Conservation (phyloP, 1,140 invertebrate species). For the Drosophila bocqueti region DNA sequence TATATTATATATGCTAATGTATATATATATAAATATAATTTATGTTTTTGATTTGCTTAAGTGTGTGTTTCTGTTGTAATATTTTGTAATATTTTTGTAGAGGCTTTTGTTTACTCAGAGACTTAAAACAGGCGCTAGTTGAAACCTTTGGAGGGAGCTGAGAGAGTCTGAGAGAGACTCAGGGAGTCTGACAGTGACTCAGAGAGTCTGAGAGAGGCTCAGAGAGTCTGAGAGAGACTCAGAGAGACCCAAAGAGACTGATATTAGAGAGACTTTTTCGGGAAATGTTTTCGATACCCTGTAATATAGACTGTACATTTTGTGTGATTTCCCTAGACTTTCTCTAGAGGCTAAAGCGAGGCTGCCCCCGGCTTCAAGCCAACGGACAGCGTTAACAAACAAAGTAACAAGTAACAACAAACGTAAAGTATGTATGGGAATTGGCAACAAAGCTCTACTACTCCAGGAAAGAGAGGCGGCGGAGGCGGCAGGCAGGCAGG, state of each 20-base stretch:
- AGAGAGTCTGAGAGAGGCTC: no score
- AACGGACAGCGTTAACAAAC: slow-evolving; percentile 57
- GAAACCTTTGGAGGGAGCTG: slow-evolving; percentile 75
- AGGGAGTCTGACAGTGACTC: no score
- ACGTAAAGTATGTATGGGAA: not conserved
- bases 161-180: not conserved
- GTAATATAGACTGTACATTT: slow-evolving; percentile 49
- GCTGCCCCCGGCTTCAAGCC: slow-evolving; percentile 56
- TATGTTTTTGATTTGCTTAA: slow-evolving; percentile 25
- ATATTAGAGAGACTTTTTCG: slow-evolving; percentile 1
- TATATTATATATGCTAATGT: slow-evolving; percentile 16
- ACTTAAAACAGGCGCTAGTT: slow-evolving; percentile 79
- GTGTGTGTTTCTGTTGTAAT: slow-evolving; percentile 12
- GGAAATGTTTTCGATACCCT: slow-evolving; percentile 57
- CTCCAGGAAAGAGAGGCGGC: slow-evolving; percentile 6
- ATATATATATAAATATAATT: slow-evolving; percentile 61
- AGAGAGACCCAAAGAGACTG: slow-evolving; percentile 1
- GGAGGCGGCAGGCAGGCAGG: slow-evolving; percentile 19
- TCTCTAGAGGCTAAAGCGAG: slow-evolving; percentile 11
- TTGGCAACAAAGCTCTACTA: slow-evolving; percentile 51
- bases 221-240: slow-evolving; percentile 21
- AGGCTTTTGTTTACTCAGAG: slow-evolving; percentile 37
- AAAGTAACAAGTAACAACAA: no score
- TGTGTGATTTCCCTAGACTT: not conserved
- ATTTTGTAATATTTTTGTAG: slow-evolving; percentile 31